phyloP scores from a whole-genome alignment of 2,888 invertebrate species.

The Heliconius ismenius region DNA sequence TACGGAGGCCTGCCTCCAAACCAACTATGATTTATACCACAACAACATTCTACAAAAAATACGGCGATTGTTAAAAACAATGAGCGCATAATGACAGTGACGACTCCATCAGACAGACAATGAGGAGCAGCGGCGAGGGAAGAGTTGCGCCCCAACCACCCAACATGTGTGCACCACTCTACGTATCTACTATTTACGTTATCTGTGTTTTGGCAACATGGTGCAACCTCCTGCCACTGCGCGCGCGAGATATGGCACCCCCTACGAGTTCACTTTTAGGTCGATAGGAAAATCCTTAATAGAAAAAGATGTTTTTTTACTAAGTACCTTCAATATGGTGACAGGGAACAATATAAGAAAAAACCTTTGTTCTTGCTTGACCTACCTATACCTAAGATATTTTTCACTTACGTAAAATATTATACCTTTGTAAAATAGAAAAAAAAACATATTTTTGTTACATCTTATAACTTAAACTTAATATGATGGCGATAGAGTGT shows the following conservation, averaged over 20 bases:
- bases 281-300: neutral
- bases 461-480: neutral
- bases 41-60: conserved; percentile 30
- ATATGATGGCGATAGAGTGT: neutral
- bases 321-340: neutral
- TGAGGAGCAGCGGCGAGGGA: conserved; percentile 1
- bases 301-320: neutral
- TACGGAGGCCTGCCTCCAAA: conserved; percentile 25
- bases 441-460: too few relatives aligned
- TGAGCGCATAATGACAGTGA: conserved; percentile 16
- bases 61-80: conserved; percentile 33
- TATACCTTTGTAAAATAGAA: too few relatives aligned
- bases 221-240: neutral
- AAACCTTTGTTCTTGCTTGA: neutral
- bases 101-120: neutral
- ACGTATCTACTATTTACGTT: neutral
- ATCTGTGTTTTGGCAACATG: conserved; percentile 7
- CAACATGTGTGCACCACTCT: conserved; percentile 12
- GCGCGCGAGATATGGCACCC: neutral
- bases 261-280: neutral
- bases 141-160: neutral
- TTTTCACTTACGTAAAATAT: too few relatives aligned
- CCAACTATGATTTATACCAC: conserved; percentile 28
- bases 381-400: too few relatives aligned
- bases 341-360: neutral